Conservation (phyloP, 2,888 invertebrate species). For the Agrilus mali region DNA sequence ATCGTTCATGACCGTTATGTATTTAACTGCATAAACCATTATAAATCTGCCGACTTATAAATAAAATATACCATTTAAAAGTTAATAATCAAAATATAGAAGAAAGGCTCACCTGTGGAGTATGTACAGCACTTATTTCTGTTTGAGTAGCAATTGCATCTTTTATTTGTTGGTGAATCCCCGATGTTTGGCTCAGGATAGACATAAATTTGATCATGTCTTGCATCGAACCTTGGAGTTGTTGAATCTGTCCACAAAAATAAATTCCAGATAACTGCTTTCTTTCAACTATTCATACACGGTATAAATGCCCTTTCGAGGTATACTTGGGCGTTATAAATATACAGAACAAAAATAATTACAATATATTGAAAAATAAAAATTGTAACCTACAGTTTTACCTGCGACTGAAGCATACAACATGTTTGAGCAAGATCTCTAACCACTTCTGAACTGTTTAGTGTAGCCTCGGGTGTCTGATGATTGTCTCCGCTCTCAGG, state of each 20-base stretch:
- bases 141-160: conserved; percentile 61
- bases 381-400: conserved; percentile 22
- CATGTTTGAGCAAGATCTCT: conserved; percentile 67
- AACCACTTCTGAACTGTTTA: conserved; percentile 48
- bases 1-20: too few species aligned
- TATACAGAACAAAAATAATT: neutral
- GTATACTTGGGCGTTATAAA: too few species aligned
- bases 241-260: conserved; percentile 47
- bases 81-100: neutral
- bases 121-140: conserved; percentile 65
- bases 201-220: conserved; percentile 63
- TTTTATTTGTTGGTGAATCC: conserved; percentile 19
- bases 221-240: conserved; percentile 66
- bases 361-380: neutral
- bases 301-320: too few species aligned
- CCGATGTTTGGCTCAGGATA: conserved; percentile 32
- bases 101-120: conserved; percentile 48
- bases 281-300: neutral
- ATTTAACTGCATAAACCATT: too few species aligned
- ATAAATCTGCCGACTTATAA: too few species aligned
- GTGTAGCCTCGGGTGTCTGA: conserved; percentile 6
- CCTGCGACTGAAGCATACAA: conserved; percentile 59
- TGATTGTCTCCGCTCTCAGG: conserved; percentile 15
- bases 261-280: neutral
- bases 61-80: neutral